Base-by-base conservation (phyloP, 2,888 invertebrate species). In the Synanthedon myopaeformis region DNA sequence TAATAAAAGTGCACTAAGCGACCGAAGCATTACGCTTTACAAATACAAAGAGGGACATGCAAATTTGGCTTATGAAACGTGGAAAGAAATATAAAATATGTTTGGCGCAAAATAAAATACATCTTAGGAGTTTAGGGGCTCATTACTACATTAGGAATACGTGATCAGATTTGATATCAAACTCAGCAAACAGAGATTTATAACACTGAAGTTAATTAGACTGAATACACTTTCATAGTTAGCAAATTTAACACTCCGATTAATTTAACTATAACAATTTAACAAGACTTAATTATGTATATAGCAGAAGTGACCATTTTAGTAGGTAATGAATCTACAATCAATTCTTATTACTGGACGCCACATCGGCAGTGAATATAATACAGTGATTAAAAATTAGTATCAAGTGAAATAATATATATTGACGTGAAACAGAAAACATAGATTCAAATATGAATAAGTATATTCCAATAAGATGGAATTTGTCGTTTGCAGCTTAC, bases 1-100 rank as follows among this genome's bases (percentile, higher is more conserved):
- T 85, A 88, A 88, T 88, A 88, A 88, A 88, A 88, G 87, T 88
- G 84, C 85, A 87, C 86, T 87, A 87, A 88, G 88, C 88, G 88
- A 85, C 81, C 69, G 76, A 72, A 74, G 86, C 85, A 88, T 88
- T 88, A 88, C 76, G 80, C 72, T 76, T 77, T 72, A 76, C 80
- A 79, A 85, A 82, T 76, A 76, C 78, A 77, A 75, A 74, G 74
- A 82, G 84, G 84, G 79, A 72, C 77, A 82, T 77, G 83, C 81
- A 81, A 86, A 85, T 81, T 79, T 78, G 67, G 76, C 80, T 82
- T 83, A 80, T 81, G 84, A 83, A 83, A 88, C 87, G 87, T 86
- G 87, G 72, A 87, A 86, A 85, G 87, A 86, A 88, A 88, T 79
- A 82, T 84, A 84, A 87, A 88, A 81, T 77, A 74, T 78, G 75